Conservation (phyloP, 2,888 invertebrate species). For the Callyntrura guangdongensis region DNA sequence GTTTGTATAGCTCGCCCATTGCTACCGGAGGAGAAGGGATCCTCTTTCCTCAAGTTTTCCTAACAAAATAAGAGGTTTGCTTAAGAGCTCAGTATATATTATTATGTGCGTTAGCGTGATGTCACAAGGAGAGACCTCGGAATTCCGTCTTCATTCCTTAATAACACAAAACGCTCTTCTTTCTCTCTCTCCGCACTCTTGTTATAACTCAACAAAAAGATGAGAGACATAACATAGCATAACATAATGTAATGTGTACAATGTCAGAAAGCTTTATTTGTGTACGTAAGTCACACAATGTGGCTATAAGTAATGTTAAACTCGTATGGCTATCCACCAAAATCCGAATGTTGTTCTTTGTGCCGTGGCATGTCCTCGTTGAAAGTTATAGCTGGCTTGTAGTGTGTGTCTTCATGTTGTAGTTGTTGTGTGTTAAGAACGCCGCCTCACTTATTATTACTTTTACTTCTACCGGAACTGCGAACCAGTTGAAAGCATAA, state of each 20-base stretch:
- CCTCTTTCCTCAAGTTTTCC: constrained; percentile 77
- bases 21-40: constrained; percentile 66
- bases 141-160: constrained; percentile 78
- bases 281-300: constrained; percentile 62
- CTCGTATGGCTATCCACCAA: constrained; percentile 46
- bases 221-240: constrained; percentile 71
- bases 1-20: constrained; percentile 72
- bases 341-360: constrained; percentile 9
- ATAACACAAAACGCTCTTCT: constrained; percentile 72
- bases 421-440: constrained; percentile 63
- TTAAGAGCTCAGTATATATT: constrained; percentile 77
- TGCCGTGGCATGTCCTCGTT: constrained; percentile 36
- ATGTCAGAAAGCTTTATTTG: constrained; percentile 70
- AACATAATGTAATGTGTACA: constrained; percentile 69
- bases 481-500: constrained; percentile 67
- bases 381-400: background rate
- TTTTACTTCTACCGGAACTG: constrained; percentile 70
- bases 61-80: constrained; percentile 78
- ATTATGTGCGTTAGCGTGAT: constrained; percentile 75
- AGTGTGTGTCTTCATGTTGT: constrained; percentile 27
- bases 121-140: constrained; percentile 73
- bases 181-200: constrained; percentile 57
- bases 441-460: constrained; percentile 76
- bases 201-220: constrained; percentile 60
- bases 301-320: constrained; percentile 61